A percentile compares a stretch with the other conserved stretches of the same genome.
phyloP scores from a whole-genome alignment of 2,113 vertebrate species.

The Beaufortia kweichowensis region DNA sequence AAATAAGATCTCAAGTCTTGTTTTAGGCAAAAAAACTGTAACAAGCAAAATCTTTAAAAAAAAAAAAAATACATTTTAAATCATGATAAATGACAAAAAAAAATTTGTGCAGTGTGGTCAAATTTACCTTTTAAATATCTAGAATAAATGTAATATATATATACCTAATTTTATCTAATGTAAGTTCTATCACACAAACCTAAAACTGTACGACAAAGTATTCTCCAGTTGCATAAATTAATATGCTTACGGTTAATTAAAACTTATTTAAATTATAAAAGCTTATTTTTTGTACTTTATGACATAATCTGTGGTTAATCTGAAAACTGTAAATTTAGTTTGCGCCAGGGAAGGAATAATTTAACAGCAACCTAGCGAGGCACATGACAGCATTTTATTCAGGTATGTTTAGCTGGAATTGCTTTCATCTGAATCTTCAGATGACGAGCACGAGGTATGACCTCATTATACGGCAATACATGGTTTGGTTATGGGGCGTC shows the following conservation, averaged over 20 bases:
- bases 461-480: conserved; percentile 50
- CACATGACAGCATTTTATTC: conserved; percentile 10
- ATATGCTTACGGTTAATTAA: background rate
- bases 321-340: background rate
- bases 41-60: no score
- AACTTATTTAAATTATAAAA: no score
- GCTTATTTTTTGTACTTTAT: background rate
- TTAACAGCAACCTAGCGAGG: background rate
- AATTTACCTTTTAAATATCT: no score
- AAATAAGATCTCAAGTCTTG: no score
- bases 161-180: no score
- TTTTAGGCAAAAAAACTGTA: no score
- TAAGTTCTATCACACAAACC: no score
- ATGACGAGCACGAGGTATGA: conserved; percentile 39
- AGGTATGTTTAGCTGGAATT: background rate
- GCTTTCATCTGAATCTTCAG: conserved; percentile 10
- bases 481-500: conserved; percentile 37
- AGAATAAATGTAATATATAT: no score
- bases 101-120: no score
- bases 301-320: background rate
- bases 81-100: no score
- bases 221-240: background rate
- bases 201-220: no score
- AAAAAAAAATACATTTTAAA: no score
- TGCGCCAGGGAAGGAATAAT: background rate